These are phyloP conservation scores for Pomatostomus ruficeps DNA, from an alignment of 2,113 vertebrate genomes.

Conservation along the genomic window DNA sequence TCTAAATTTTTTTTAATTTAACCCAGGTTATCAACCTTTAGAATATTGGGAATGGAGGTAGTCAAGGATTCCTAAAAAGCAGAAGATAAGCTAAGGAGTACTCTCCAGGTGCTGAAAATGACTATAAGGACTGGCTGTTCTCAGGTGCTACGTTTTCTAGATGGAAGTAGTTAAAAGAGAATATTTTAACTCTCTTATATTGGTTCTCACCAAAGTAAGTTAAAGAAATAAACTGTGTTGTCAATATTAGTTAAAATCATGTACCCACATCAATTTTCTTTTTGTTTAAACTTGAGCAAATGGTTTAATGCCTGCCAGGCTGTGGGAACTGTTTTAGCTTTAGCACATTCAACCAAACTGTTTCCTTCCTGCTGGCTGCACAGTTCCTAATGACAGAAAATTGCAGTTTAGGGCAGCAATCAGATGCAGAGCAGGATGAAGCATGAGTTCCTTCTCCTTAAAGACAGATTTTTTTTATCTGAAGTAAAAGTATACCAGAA, in stretches of 20 bases:
- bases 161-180: neutral
- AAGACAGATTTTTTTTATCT: neutral
- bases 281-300: neutral
- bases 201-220: conserved; percentile 43
- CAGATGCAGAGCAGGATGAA: neutral
- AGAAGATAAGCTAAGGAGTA: neutral
- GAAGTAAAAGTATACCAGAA: neutral
- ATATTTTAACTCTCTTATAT: neutral
- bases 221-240: neutral
- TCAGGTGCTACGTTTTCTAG: conserved; percentile 37
- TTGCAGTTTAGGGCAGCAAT: neutral
- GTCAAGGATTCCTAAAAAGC: neutral
- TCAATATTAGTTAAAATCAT: neutral
- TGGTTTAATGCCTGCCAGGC: neutral
- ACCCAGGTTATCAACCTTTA: neutral
- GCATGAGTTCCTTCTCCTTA: neutral
- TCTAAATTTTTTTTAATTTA: neutral
- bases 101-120: conserved; percentile 18
- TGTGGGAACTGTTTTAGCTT: conserved; percentile 14
- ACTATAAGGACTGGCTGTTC: conserved; percentile 1
- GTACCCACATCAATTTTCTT: neutral
- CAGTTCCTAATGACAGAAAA: neutral
- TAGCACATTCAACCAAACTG: conserved; percentile 1
- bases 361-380: neutral
- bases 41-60: neutral